A percentile compares a stretch with the other conserved stretches of the same genome.
phyloP scores from a whole-genome alignment of 2,113 vertebrate species.

The Condylura cristata region DNA sequence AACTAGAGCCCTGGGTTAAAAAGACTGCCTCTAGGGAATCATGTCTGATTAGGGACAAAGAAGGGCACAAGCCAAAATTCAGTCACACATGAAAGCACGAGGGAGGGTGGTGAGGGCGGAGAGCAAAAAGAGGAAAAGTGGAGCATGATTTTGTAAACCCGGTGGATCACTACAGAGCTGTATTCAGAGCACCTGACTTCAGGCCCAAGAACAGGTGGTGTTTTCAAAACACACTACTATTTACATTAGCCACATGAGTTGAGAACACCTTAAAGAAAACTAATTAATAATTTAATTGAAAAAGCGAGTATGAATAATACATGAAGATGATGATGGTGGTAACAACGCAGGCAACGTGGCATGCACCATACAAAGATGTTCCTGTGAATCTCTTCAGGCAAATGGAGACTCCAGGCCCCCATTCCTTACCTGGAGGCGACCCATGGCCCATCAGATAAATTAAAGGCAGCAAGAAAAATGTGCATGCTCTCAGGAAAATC shows the following conservation, averaged over 20 bases:
- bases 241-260: slow-evolving; percentile 68
- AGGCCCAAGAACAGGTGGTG: slow-evolving; percentile 73
- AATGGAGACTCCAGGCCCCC: background rate
- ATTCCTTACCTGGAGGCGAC: background rate
- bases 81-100: slow-evolving; percentile 30
- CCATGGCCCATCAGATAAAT: fast-evolving
- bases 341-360: slow-evolving; percentile 1
- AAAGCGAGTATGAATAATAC: slow-evolving; percentile 77
- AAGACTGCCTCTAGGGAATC: slow-evolving; percentile 56
- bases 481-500: slow-evolving; percentile 21
- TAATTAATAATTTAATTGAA: slow-evolving; percentile 82
- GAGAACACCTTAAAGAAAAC: slow-evolving; percentile 64
- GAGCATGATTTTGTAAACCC: slow-evolving; percentile 51
- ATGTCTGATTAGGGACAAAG: slow-evolving; percentile 68
- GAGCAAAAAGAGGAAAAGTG: background rate
- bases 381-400: background rate
- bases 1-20: slow-evolving; percentile 29
- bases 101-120: background rate
- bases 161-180: background rate
- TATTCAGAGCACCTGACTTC: slow-evolving; percentile 48
- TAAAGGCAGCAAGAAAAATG: background rate
- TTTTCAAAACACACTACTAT: slow-evolving; percentile 77
- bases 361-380: background rate
- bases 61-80: slow-evolving; percentile 66
- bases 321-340: slow-evolving; percentile 53